Conservation (phyloP, 2,797 vertebrate species). For the Catharus ustulatus region DNA sequence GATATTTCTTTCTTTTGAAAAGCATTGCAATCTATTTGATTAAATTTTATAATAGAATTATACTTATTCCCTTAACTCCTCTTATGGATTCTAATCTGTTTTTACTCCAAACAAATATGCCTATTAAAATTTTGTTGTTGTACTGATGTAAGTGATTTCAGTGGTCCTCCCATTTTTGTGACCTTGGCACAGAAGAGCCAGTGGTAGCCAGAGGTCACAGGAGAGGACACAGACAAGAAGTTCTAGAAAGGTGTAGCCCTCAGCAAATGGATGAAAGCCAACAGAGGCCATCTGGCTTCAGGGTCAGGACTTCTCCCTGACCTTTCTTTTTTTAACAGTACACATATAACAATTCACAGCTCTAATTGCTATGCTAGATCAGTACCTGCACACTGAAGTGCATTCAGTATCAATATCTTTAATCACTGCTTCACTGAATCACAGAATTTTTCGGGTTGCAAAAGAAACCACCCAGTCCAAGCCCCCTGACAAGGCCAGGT, state of each 20-base stretch:
- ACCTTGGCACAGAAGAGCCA: not conserved
- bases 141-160: not conserved
- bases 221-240: accelerated
- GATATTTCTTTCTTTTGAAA: not conserved
- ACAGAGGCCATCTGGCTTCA: not conserved
- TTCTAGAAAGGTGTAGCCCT: not conserved
- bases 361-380: not conserved
- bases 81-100: not conserved
- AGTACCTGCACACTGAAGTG: not conserved
- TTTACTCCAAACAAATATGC: not conserved
- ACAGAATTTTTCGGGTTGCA: not conserved
- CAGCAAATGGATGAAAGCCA: not conserved
- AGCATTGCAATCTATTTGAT: not conserved
- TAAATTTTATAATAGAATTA: not conserved
- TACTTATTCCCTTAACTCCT: not conserved
- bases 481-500: not conserved
- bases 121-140: not conserved
- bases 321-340: not conserved
- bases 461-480: not conserved
- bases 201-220: not conserved
- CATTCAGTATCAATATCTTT: not conserved
- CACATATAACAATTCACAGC: not conserved
- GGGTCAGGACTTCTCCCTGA: not conserved
- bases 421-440: not conserved
- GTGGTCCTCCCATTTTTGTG: not conserved